These are phyloP conservation scores for Drosophila auraria DNA, from an alignment of 1,140 invertebrate species.

Conservation along the genomic window DNA sequence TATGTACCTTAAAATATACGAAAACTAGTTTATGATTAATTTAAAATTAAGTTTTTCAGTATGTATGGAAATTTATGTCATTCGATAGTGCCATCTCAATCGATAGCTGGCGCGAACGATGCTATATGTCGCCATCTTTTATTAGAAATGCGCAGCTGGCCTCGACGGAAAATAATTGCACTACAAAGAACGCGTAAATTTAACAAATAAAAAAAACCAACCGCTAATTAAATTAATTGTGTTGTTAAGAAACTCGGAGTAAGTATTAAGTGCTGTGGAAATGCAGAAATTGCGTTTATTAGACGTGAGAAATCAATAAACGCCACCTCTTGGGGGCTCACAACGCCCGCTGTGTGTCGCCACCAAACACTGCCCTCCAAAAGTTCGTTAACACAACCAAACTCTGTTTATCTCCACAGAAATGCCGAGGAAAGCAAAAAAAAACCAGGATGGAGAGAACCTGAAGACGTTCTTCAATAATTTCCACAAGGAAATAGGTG, in stretches of 20 bases:
- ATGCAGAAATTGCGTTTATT: neutral
- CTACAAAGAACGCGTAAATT: constrained; percentile 34
- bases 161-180: constrained; percentile 67
- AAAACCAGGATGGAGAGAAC: constrained; percentile 50
- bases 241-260: neutral
- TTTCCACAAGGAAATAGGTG: constrained; percentile 94
- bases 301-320: constrained; percentile 66
- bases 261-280: neutral
- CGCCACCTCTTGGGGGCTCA: constrained; percentile 55
- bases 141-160: constrained; percentile 61
- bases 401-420: constrained; percentile 7
- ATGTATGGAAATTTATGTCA: too few species aligned
- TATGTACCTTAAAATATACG: too few species aligned
- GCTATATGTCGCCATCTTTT: constrained; percentile 75
- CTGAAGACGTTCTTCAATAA: constrained; percentile 92
- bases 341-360: constrained; percentile 73
- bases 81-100: constrained; percentile 4
- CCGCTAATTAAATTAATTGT: neutral
- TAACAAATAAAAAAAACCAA: constrained; percentile 23
- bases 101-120: constrained; percentile 23
- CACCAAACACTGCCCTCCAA: constrained; percentile 33
- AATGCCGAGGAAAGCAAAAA: constrained; percentile 52
- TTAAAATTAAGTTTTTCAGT: too few species aligned
- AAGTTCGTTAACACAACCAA: constrained; percentile 18
- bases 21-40: too few species aligned